These are phyloP conservation scores for Daubentonia madagascariensis DNA, from an alignment of 2,113 vertebrate genomes.

Conservation along the genomic window DNA sequence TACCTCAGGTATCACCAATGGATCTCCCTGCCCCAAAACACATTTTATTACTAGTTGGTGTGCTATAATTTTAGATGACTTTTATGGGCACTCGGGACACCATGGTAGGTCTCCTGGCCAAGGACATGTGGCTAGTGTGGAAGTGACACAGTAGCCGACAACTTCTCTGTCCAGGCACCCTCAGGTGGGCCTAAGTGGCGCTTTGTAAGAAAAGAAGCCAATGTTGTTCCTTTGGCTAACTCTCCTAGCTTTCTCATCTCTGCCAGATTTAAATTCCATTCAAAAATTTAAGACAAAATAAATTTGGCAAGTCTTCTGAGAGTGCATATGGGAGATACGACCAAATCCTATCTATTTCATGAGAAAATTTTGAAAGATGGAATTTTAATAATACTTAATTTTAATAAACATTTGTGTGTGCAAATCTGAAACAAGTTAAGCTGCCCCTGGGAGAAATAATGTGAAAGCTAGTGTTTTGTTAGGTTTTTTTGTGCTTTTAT, in stretches of 20 bases:
- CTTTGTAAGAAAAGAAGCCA: background rate
- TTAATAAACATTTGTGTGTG: background rate
- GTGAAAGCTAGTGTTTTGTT: background rate
- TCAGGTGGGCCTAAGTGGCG: background rate
- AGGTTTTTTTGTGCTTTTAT: background rate
- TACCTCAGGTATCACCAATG: background rate
- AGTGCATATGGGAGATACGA: background rate
- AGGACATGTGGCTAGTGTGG: background rate
- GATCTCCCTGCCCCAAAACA: background rate
- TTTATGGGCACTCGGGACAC: background rate
- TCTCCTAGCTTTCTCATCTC: background rate
- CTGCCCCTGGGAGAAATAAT: background rate
- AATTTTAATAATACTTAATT: slow-evolving; percentile 9
- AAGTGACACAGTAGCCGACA: background rate
- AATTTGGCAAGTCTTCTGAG: background rate
- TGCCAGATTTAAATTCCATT: background rate
- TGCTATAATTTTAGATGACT: background rate
- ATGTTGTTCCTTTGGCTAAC: background rate
- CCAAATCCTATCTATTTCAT: background rate
- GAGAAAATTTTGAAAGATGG: background rate
- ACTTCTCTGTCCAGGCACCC: background rate
- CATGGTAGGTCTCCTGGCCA: background rate
- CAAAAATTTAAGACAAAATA: background rate
- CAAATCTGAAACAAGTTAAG: background rate
- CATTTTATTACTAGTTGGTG: background rate